Conservation (phyloP, 2,888 invertebrate species). For the Papilio gigon region DNA sequence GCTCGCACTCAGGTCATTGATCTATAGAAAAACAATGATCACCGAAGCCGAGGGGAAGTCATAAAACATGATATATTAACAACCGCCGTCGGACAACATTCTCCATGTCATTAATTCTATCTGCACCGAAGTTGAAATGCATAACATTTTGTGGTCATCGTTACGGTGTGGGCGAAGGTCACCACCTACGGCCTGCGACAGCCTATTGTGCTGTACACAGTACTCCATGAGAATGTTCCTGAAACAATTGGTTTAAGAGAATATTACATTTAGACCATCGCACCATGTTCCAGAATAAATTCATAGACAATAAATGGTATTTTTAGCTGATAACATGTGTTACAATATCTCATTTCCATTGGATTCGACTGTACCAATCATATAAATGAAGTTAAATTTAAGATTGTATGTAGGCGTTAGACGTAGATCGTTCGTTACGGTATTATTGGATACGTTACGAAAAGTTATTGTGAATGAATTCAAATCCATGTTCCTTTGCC, state of each 20-base stretch:
- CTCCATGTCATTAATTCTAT: slow-evolving; percentile 33
- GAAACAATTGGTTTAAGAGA: too few species aligned
- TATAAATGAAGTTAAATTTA: slow-evolving; percentile 1
- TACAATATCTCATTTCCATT: too few species aligned
- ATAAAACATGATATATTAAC: slow-evolving; percentile 38
- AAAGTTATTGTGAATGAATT: slow-evolving; percentile 38
- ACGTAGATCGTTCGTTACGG: slow-evolving; percentile 32
- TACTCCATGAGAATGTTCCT: too few species aligned
- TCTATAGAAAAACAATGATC: slow-evolving; percentile 16
- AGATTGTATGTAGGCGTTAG: slow-evolving; percentile 29
- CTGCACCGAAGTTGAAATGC: slow-evolving; percentile 28
- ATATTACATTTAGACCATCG: too few species aligned
- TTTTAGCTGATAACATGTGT: too few species aligned
- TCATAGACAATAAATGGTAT: too few species aligned
- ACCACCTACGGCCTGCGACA: slow-evolving; percentile 27
- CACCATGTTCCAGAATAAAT: too few species aligned
- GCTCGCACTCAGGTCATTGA: slow-evolving; percentile 6
- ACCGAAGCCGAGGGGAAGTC: slow-evolving; percentile 28
- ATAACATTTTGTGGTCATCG: slow-evolving; percentile 32
- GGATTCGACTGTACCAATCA: too few species aligned
- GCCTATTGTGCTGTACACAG: not conserved
- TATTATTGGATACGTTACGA: slow-evolving; percentile 23
- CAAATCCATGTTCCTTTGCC: slow-evolving; percentile 33
- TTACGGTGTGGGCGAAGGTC: slow-evolving; percentile 38
- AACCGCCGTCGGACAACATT: slow-evolving; percentile 17